Evolutionary conservation across 1,140 invertebrate species (phyloP).

Genomic region (fruit fly (Drosophila melanogaster)): Release_6_plus_ISO1_MT NT_037436.4:2358001-2358500

Average conservation of each 20-base stretch:
- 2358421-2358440: slow-evolving; percentile 62
- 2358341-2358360: slow-evolving; percentile 7
- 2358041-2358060: slow-evolving; percentile 2
- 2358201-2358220: slow-evolving; percentile 65
- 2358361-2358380: not conserved
- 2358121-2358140: slow-evolving; percentile 30
- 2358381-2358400: slow-evolving; percentile 18
- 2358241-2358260: slow-evolving; percentile 14
- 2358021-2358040: not conserved
- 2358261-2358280: slow-evolving; percentile 73
- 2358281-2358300: slow-evolving; percentile 32
- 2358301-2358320: slow-evolving; percentile 26
- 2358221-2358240: slow-evolving; percentile 66
- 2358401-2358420: slow-evolving; percentile 31
- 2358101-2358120: slow-evolving; percentile 35
- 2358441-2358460: slow-evolving; percentile 34
- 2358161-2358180: slow-evolving; percentile 39
- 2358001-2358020: not conserved
- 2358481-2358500: slow-evolving; percentile 52
- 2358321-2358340: slow-evolving; percentile 31
- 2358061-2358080: slow-evolving; percentile 22
- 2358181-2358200: slow-evolving; percentile 2
- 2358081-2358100: slow-evolving; percentile 41
- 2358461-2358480: slow-evolving; percentile 72
- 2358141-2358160: slow-evolving; percentile 17